A percentile compares a stretch with the other conserved stretches of the same genome.
These are phyloP conservation scores for Colinus virginianus DNA, from an alignment of 2,113 vertebrate genomes.

Conservation along the genomic window DNA sequence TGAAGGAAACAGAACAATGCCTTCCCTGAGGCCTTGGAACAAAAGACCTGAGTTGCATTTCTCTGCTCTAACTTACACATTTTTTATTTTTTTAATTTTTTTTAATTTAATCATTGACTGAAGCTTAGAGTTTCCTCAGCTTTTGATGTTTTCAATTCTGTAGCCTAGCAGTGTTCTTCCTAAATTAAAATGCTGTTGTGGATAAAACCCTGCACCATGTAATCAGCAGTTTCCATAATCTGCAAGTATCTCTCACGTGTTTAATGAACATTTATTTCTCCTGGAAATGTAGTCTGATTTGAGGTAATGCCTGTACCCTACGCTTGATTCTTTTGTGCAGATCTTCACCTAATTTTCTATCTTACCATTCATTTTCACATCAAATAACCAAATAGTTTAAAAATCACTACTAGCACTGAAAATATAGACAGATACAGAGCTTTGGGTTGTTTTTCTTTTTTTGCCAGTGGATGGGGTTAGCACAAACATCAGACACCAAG, in stretches of 20 bases:
- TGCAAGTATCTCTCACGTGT: not conserved
- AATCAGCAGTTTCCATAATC: not conserved
- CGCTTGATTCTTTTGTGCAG: not conserved
- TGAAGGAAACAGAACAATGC: not conserved
- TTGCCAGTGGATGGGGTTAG: no score
- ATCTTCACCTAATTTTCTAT: not conserved
- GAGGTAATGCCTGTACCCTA: not conserved
- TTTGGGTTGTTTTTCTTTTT: not conserved
- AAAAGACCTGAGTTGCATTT: not conserved
- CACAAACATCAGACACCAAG: no score
- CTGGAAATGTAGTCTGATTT: not conserved
- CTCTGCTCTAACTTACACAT: not conserved
- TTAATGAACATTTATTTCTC: not conserved
- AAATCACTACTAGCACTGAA: not conserved
- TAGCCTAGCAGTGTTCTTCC: not conserved
- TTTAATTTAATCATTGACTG: not conserved
- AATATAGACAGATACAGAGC: not conserved
- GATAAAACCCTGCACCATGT: not conserved
- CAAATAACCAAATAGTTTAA: not conserved
- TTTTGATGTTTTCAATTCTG: not conserved
- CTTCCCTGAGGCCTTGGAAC: conserved; percentile 16
- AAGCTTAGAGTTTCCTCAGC: not conserved
- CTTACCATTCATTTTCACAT: not conserved
- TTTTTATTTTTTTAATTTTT: not conserved
- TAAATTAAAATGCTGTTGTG: not conserved